A percentile compares a stretch with the other conserved stretches of the same genome.
Evolutionary conservation across 30 jellyfish, hydroid and myxozoan genomes (phyloP).

Genomic region (Clytia hemisphaerica): DNA sequence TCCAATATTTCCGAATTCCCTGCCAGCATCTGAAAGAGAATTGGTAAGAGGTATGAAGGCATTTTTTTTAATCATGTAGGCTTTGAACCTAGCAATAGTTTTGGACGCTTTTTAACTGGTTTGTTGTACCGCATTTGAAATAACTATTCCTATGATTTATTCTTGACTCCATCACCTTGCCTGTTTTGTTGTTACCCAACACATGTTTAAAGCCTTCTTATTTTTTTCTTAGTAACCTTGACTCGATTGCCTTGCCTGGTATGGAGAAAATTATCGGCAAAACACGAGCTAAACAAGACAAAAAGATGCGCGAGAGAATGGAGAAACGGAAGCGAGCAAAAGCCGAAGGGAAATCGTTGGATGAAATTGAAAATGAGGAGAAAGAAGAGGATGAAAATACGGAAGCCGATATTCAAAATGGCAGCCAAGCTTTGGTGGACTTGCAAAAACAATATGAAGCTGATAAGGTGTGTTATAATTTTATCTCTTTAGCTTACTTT

Average conservation of each 20-base stretch:
- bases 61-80: too few relatives aligned
- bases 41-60: too few relatives aligned
- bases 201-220: background rate
- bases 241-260: conserved; percentile 27
- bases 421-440: conserved; percentile 45
- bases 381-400: conserved; percentile 46
- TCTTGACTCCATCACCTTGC: background rate
- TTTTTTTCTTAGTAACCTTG: conserved; percentile 15
- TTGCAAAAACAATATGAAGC: too few relatives aligned
- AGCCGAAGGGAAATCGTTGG: conserved; percentile 52
- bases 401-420: conserved; percentile 27
- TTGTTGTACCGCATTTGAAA: too few relatives aligned
- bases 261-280: conserved; percentile 51
- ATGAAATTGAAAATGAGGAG: conserved; percentile 50
- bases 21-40: too few relatives aligned
- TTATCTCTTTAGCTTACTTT: too few relatives aligned
- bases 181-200: background rate
- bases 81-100: too few relatives aligned
- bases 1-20: too few relatives aligned
- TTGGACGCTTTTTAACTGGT: too few relatives aligned
- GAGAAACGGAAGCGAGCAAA: conserved; percentile 59
- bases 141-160: too few relatives aligned
- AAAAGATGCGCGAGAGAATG: conserved; percentile 52
- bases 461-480: too few relatives aligned
- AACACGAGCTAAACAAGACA: conserved; percentile 52